Evolutionary conservation across 2,888 invertebrate genomes (phyloP), one percentile per base, ranked within the genome.

Genomic region (Caenorhabditis sulstoni): DNA sequence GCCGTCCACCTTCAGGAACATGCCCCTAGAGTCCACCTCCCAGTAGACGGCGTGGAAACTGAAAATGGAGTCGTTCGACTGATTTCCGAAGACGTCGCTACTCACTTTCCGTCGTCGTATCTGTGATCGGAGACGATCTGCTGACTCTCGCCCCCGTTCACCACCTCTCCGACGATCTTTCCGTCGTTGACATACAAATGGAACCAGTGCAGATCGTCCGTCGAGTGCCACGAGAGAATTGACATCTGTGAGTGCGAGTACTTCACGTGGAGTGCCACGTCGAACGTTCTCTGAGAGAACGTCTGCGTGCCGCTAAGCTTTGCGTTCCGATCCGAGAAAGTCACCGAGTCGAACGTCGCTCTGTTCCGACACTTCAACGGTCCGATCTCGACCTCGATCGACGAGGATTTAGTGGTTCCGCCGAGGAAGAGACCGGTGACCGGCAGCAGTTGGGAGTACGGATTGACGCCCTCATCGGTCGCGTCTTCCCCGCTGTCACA

Each of bases 361-460:
- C 85, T 79, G 61, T 85, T 73, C 23, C 85, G 53, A 62, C 89
- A 89, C 12, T 81, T 78, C 53, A 89, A 65, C 3, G 88, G 83
- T 22, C 89, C 89, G 44, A 89, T 88, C 45, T 84, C 82, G 0
- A 88, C 85, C 52, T 86, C 82, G 22, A 87, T 86, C 2, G 85
- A 81, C 1, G 87, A 85, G 1, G 83, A 68, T 22, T 75, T 78
- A 0, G 80, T 82, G 3, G 89, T 89, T 52, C 89, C 89, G 22
- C 89, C 89, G n/a, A 89, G 80, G 57, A 85, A 89, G 0, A 89
- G 80, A 11, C 85, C 87, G 44, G 89, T 88, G 35, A 89, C 85
- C 1, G 89, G 89, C 14, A 89, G 81, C n/a, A 89, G 80, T 71
- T 89, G 89, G 2, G 85, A 75, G 55, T 87, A 86, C 1, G 85